Base-by-base conservation (phyloP, 1,140 invertebrate genomes). In the Charaxes varanes region DNA sequence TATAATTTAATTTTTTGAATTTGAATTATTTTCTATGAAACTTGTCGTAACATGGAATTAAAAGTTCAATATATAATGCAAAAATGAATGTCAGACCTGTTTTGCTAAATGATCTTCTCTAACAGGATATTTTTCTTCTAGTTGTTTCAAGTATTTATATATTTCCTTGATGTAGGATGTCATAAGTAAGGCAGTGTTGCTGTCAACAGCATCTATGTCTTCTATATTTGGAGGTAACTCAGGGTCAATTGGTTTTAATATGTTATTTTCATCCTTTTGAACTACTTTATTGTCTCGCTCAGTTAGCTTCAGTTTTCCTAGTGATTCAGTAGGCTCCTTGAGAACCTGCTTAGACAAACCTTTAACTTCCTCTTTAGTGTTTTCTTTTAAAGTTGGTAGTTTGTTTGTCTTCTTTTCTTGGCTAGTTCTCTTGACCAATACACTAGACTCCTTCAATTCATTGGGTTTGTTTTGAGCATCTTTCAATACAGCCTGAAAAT, bases 111-210 rank as follows among this genome's bases (percentile, higher is more conserved):
- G 91, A 52, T 90, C 85, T 22, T 77, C 60, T 26, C 79, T 66
- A 33, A 94, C 87, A 6, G 87, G 81, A 77, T 86, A 90, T 43
- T 89, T 86, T 23, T 62, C 80, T 84, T 97, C 94, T 35, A 95
- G 69, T 12, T 86, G 66, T 52, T 87, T 87, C 58, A 97, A 84
- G 72, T 97, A 95, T 6, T 81, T 69, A 62, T 94, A 95, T 66
- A 97, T 97, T 48, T 96, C 93, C 49, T 93, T 92, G 28, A 93
- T 91, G 69, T 96, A 96, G 48, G 91, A 88, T 14, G 89, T 89
- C 63, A 94, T 91, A 45, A 96, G 85, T 58, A 92, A 88, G 3
- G 93, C 92, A 36, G 62, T 83, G 15, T 73, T 66, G 65, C 94
- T 93, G 26, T 90, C 87, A 33, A 71, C 82, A 57, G 92, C 92